Evolutionary conservation across 2,113 vertebrate genomes (phyloP), one percentile per base, ranked within the genome.

Genomic region (Phyllostomus discolor): DNA sequence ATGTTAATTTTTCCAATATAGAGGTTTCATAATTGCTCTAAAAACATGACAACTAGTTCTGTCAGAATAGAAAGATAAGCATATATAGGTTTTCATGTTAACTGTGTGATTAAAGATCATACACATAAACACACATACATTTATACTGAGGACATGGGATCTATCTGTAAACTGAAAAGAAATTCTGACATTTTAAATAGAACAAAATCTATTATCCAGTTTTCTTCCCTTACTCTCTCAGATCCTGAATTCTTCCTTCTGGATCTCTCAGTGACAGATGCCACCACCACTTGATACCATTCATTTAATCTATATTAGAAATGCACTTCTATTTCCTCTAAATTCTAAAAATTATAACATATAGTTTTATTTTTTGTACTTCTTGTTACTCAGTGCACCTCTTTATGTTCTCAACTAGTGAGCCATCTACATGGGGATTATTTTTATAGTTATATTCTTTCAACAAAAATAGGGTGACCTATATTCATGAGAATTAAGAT

Each of bases 401-500:
- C 28, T 19, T 69, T 96, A 28, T 92, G 94, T 70, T 70, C 70
- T 95, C 91, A 96, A 41, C 64, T 93, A 59, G 19, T 86, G 73
- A 86, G 62, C 78, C 67, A 93, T 64, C 59, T 83, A 94, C 90
- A 89, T 76, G 67, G 26, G 24, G 75, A 86, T 87, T 97, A 89
- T 70, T 93, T 95, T 93, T 96, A 80, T 73, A 88, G 54, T 67
- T 91, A 88, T 88, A 20, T 59, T 90, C 59, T 81, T 95, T 67
- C 35, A 96, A 95, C 57, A 83, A 85, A 35, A 28, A 91, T 92
- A 54, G 33, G 10, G 31, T 90, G 43, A 83, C 5, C 14, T 90
- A 24, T 64, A 46, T 92, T 96, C 66, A 75, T 33, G 85, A 95
- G 15, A 96, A 81, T 92, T 35, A 94, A 73, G 31, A 48, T 80